Conservation (phyloP, 2,113 vertebrate genomes). For the Catagonus wagneri region DNA sequence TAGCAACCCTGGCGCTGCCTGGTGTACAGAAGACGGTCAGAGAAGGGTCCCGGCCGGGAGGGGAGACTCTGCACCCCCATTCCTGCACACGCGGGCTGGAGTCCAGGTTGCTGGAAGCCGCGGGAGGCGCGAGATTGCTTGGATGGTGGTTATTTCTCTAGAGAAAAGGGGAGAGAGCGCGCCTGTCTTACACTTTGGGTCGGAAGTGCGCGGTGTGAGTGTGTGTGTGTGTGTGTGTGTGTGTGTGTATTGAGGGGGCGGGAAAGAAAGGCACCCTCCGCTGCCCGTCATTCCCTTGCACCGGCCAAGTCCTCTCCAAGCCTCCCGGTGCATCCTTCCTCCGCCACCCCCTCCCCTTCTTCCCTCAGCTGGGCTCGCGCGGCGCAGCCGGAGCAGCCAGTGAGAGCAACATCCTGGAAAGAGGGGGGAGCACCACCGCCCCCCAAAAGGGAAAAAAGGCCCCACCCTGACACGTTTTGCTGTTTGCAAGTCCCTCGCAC, state of each 20-base stretch:
- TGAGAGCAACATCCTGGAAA: constrained; percentile 82
- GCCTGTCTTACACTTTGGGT: constrained; percentile 84
- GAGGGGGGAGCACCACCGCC: constrained; percentile 75
- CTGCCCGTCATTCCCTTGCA: constrained; percentile 86
- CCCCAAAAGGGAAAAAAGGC: constrained; percentile 78
- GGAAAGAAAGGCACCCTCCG: constrained; percentile 83
- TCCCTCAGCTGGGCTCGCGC: constrained; percentile 83
- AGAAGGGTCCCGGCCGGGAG: constrained; percentile 59
- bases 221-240: constrained; percentile 64
- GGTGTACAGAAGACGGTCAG: neutral
- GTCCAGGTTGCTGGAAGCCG: constrained; percentile 82
- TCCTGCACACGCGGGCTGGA: constrained; percentile 68
- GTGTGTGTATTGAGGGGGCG: constrained; percentile 69
- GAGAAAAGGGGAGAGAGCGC: constrained; percentile 82
- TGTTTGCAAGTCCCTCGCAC: constrained; percentile 81
- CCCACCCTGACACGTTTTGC: constrained; percentile 83
- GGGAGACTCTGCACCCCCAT: constrained; percentile 66
- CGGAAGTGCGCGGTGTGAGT: constrained; percentile 78
- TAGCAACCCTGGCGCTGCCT: constrained; percentile 70
- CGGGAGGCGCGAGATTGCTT: constrained; percentile 67
- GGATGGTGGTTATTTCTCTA: constrained; percentile 84
- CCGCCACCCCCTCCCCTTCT: constrained; percentile 84
- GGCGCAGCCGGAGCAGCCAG: constrained; percentile 80
- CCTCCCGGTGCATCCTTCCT: constrained; percentile 82
- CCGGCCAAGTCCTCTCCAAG: constrained; percentile 85